Evolutionary conservation across 2,888 invertebrate genomes (phyloP), one percentile per base, ranked within the genome.

Genomic region (Dicycla oo): DNA sequence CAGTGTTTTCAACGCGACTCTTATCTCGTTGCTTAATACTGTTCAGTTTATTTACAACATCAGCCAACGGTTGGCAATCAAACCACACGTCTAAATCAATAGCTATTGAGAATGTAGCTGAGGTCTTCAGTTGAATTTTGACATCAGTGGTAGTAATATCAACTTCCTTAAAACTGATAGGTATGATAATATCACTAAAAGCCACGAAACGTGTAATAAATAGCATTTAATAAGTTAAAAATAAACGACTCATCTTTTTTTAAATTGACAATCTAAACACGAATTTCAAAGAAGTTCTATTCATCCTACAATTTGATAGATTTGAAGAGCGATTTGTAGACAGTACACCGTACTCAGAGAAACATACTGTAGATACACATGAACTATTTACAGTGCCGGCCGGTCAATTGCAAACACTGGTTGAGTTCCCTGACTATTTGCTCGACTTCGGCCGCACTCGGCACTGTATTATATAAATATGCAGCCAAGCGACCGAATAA

Each of bases 391-490:
- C 84, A 78, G 45, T 79, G 58, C 34, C 68, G 64, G 78, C 61
- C 66, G 61, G 67, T 74, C 82, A 72, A 79, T 86, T 72, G 83
- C 85, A 83, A 83, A 84, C 85, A 83, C 60, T 45, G 51, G 68
- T 71, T 65, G 60, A 77, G 78, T 84, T 76, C 75, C 79, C 80
- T 53, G 73, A 67, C 76, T 87, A 81, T 88, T 88, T 88, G 81
- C 79, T 81, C 69, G 82, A 86, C 64, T 78, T 75, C 75, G 61
- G 40, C 49, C 75, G 78, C 61, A 66, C 60, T 73, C 82, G 83
- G 79, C 79, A 65, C 74, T 61, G 83, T 80, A 86, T 84, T 85
- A 88, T 82, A 82, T 88, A 88, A 88, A 88, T 87, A 89, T 75
- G 85, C 84, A 74, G 84, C 78, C 77, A 80, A 63, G 74, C 80